Conservation (phyloP, 2,888 invertebrate species). For the Anagyrus pseudococci region DNA sequence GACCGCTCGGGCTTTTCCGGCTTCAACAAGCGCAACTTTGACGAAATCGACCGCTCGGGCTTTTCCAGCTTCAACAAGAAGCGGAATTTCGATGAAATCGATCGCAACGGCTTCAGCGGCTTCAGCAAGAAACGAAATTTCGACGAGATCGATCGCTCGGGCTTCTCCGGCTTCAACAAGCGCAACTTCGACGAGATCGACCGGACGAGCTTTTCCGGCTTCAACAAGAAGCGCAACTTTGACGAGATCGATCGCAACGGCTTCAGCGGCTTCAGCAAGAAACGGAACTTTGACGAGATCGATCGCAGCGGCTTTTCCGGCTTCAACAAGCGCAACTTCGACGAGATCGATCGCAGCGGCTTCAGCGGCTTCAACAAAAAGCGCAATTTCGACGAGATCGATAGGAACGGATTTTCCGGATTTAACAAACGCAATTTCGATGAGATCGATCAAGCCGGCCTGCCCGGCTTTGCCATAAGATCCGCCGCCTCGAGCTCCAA, state of each 20-base stretch:
- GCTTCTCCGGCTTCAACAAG: slow-evolving; percentile 59
- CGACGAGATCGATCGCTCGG: slow-evolving; percentile 63
- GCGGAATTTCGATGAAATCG: slow-evolving; percentile 73
- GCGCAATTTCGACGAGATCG: slow-evolving; percentile 71
- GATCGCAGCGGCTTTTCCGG: slow-evolving; percentile 61
- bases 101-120: slow-evolving; percentile 68
- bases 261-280: slow-evolving; percentile 68
- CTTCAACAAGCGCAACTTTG: slow-evolving; percentile 66
- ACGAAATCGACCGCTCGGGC: slow-evolving; percentile 70
- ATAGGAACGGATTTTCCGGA: too few species aligned
- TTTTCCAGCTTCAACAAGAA: slow-evolving; percentile 61
- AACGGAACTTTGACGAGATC: slow-evolving; percentile 65
- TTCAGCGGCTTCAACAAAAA: slow-evolving; percentile 63
- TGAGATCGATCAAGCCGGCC: slow-evolving; percentile 68
- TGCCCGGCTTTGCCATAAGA: slow-evolving; percentile 62
- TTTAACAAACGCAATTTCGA: slow-evolving; percentile 68
- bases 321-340: slow-evolving; percentile 66
- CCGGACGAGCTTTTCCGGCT: slow-evolving; percentile 63
- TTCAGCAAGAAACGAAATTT: slow-evolving; percentile 67
- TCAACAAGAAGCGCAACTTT: slow-evolving; percentile 66
- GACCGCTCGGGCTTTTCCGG: slow-evolving; percentile 62
- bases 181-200: slow-evolving; percentile 74
- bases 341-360: slow-evolving; percentile 69
- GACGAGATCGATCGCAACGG: slow-evolving; percentile 72
- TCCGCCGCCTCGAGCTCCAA: too few species aligned